A percentile compares a stretch with the other conserved stretches of the same genome.
phyloP scores from a whole-genome alignment of 2,113 vertebrate genomes.

The Dolichotis patagonum region DNA sequence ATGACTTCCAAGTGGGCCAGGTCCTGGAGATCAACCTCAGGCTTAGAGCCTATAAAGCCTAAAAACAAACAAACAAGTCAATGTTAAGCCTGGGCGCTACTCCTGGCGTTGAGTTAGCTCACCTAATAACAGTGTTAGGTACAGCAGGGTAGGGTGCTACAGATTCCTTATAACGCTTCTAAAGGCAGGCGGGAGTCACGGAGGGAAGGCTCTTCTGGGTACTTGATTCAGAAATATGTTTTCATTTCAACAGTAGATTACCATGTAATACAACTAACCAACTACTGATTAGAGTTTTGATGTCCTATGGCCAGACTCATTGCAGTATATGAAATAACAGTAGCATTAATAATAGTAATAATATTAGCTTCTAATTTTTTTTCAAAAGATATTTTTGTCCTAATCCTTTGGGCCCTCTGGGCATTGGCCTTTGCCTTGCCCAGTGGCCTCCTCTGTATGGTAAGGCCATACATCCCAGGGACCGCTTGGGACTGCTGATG shows the following conservation, averaged over 20 bases:
- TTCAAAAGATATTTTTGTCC: not conserved
- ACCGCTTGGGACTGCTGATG: not conserved
- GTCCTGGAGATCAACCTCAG: not conserved
- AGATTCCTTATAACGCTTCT: not conserved
- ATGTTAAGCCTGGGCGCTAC: not conserved
- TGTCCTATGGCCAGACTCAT: slow-evolving; percentile 4
- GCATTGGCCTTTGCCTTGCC: not conserved
- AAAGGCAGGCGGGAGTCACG: not conserved
- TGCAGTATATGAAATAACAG: slow-evolving; percentile 34
- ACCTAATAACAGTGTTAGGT: not conserved
- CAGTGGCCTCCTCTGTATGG: not conserved
- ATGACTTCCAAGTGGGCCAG: not conserved
- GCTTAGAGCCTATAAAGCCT: not conserved
- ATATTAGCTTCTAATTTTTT: not conserved
- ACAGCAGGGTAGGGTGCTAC: not conserved
- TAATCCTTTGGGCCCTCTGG: not conserved
- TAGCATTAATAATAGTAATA: slow-evolving; percentile 10
- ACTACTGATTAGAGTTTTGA: not conserved
- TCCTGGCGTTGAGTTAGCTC: slow-evolving; percentile 2
- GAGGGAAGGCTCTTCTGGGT: not conserved
- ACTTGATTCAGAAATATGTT: slow-evolving; percentile 41
- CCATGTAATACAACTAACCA: not conserved
- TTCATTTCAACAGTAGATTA: not conserved
- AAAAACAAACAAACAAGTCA: not conserved
- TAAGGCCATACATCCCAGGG: not conserved